These are phyloP conservation scores for Knipowitschia caucasica DNA, from an alignment of 2,797 vertebrate species.

Conservation along the genomic window DNA sequence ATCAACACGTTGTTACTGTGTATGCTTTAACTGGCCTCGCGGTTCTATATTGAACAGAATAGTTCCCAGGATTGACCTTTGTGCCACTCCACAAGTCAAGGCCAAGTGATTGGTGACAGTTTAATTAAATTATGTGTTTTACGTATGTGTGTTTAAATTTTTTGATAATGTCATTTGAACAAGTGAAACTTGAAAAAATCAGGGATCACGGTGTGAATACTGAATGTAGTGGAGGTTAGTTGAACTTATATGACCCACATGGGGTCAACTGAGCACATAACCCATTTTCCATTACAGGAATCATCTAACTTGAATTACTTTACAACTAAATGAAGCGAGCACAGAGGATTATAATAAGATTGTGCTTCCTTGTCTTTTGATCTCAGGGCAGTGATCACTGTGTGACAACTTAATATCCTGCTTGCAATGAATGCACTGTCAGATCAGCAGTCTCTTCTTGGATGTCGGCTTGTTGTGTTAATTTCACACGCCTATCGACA, in stretches of 20 bases:
- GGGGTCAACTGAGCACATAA: not conserved
- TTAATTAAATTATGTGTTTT: too few species aligned
- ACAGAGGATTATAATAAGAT: constrained; percentile 6
- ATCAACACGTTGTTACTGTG: too few species aligned
- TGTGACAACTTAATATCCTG: constrained; percentile 2
- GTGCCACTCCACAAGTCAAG: too few species aligned
- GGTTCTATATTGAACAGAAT: too few species aligned
- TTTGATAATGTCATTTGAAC: too few species aligned
- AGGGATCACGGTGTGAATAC: too few species aligned
- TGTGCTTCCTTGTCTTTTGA: constrained; percentile 6
- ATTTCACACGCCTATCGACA: not conserved
- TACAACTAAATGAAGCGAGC: constrained; percentile 3
- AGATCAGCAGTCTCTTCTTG: not conserved
- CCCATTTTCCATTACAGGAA: not conserved
- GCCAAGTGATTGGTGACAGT: too few species aligned
- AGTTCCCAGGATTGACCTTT: too few species aligned
- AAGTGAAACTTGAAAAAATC: not conserved
- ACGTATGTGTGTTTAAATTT: too few species aligned
- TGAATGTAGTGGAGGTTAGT: too few species aligned
- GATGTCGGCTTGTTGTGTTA: not conserved
- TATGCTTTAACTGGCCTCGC: too few species aligned
- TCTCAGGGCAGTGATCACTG: constrained; percentile 2
- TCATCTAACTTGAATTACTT: not conserved
- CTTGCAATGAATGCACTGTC: not conserved
- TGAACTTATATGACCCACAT: not conserved